A percentile compares a stretch with the other conserved stretches of the same genome.
phyloP scores from a whole-genome alignment of 2,888 invertebrate species.

The Cosmopolites sordidus region DNA sequence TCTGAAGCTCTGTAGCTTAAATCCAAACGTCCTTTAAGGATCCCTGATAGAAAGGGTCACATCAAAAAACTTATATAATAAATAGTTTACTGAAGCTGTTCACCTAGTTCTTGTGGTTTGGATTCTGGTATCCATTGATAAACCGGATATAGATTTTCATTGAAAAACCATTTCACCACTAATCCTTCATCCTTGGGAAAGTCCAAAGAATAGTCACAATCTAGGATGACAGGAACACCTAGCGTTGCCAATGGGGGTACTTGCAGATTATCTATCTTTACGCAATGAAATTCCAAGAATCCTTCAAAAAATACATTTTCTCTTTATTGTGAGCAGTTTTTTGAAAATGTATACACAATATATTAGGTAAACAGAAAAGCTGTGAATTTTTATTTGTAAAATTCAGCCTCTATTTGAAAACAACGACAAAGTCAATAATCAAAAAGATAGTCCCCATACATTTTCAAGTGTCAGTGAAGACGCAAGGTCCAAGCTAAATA shows the following conservation, averaged over 20 bases:
- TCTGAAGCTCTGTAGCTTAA: constrained; percentile 48
- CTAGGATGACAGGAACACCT: constrained; percentile 51
- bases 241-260: constrained; percentile 46
- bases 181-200: constrained; percentile 47
- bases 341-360: too few species aligned
- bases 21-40: constrained; percentile 45
- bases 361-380: too few species aligned
- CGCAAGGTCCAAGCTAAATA: too few species aligned
- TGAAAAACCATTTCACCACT: constrained; percentile 58
- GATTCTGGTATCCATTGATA: constrained; percentile 58
- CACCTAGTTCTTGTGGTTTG: constrained; percentile 50
- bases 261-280: constrained; percentile 42
- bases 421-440: too few species aligned
- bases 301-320: constrained; percentile 1
- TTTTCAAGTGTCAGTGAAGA: too few species aligned
- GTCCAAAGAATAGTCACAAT: constrained; percentile 54
- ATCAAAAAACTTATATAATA: too few species aligned
- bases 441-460: too few species aligned
- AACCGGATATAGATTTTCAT: constrained; percentile 47
- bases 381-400: too few species aligned
- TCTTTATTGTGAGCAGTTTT: background rate
- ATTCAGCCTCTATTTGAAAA: too few species aligned
- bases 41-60: constrained; percentile 35
- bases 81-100: constrained; percentile 28
- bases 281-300: constrained; percentile 19